phyloP scores from a whole-genome alignment of 1,140 invertebrate species.

The Aleiodes sp. region DNA sequence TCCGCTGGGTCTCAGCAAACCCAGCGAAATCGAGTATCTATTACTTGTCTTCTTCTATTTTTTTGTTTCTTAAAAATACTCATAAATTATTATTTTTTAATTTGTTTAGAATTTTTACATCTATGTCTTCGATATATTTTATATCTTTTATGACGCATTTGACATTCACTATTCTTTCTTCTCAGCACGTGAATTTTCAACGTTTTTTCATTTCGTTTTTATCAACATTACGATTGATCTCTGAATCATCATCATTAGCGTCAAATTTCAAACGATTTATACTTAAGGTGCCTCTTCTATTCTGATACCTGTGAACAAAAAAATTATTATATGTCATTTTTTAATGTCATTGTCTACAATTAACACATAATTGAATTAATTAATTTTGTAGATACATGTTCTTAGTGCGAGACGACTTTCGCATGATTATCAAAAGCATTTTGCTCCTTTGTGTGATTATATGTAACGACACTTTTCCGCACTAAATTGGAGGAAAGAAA shows the following conservation, averaged over 20 bases:
- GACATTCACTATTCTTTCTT: not conserved
- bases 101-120: not conserved
- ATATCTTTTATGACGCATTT: not conserved
- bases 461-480: not conserved
- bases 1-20: slow-evolving; percentile 14
- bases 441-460: not conserved
- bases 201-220: not conserved
- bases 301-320: too few relatives aligned
- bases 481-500: not conserved
- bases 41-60: not conserved
- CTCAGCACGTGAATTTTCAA: not conserved
- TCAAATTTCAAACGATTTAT: too few relatives aligned
- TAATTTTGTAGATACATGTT: too few relatives aligned
- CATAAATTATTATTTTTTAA: not conserved
- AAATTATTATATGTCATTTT: too few relatives aligned
- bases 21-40: slow-evolving; percentile 2
- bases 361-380: too few relatives aligned
- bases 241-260: too few relatives aligned
- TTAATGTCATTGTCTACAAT: too few relatives aligned
- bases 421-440: too few relatives aligned
- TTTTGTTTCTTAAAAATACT: not conserved
- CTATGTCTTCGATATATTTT: not conserved
- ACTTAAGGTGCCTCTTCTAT: too few relatives aligned
- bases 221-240: not conserved
- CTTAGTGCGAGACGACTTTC: too few relatives aligned